A percentile compares a stretch with the other conserved stretches of the same genome.
Conservation (phyloP, 2,113 vertebrate genomes). For the Lucifuga dentata region DNA sequence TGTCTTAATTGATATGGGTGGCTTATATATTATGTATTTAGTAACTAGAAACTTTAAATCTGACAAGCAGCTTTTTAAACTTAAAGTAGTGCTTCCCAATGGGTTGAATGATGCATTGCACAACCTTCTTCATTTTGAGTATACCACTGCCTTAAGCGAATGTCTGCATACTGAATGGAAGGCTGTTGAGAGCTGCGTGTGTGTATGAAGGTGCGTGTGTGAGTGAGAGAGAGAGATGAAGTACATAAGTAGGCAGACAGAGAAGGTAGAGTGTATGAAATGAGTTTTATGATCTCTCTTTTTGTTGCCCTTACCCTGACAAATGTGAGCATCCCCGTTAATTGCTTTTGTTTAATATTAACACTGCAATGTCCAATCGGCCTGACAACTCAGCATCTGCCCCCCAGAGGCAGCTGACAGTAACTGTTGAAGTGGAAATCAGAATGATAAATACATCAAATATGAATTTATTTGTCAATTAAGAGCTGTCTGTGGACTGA, state of each 20-base stretch:
- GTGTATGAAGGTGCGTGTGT: slow-evolving; percentile 25
- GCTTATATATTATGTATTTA: no score
- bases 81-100: no score
- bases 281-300: slow-evolving; percentile 36
- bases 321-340: slow-evolving; percentile 39
- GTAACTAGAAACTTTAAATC: no score
- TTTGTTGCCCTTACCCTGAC: slow-evolving; percentile 30
- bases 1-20: not conserved
- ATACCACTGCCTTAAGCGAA: slow-evolving; percentile 61
- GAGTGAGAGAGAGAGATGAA: slow-evolving; percentile 29
- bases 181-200: slow-evolving; percentile 42
- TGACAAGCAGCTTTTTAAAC: no score
- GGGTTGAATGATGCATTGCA: no score
- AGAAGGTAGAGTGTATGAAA: slow-evolving; percentile 14
- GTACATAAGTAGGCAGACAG: slow-evolving; percentile 10
- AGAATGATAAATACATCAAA: slow-evolving; percentile 30
- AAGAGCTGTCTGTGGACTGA: slow-evolving; percentile 21
- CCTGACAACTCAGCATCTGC: slow-evolving; percentile 28
- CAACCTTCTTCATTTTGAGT: slow-evolving; percentile 56
- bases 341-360: slow-evolving; percentile 52
- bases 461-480: slow-evolving; percentile 44
- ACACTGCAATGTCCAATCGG: slow-evolving; percentile 19
- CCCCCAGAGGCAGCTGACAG: slow-evolving; percentile 33
- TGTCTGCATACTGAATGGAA: slow-evolving; percentile 44
- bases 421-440: slow-evolving; percentile 35